Base-by-base conservation (phyloP, 2,888 invertebrate species). In the Drosophila rellima region DNA sequence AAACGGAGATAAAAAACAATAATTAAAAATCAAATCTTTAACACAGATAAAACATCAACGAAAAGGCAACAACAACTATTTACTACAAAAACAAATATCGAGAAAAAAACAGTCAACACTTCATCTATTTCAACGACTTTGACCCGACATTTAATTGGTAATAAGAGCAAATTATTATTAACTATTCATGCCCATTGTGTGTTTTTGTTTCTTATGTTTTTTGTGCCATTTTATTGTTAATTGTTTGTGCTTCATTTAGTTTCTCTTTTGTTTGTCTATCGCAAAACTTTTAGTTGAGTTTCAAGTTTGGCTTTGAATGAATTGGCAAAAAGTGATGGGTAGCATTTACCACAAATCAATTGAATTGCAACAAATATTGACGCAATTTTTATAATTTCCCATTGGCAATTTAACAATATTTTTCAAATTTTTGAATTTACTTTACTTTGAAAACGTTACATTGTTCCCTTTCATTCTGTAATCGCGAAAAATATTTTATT, bases 131-230 rank as follows among this genome's bases (percentile, higher is more conserved):
- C 78, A 82, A 79, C 82, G 82, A 82, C 86, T 88, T 78, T 88
- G 89, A 86, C 87, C 79, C 83, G 80, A 80, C 87, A 89, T 74
- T 82, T 88, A 81, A 88, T 88, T 88, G 88, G 88, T 88, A 86
- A 86, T 84, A 81, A 84, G 83, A 87, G 85, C 80, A 82, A 81
- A 83, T 78, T 83, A 80, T 85, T 82, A 75, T 82, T 78, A 87
- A 78, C 64, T 75, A 82, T 76, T 82, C 63, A 76, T 84, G 87
- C 78, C 87, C 84, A 87, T 83, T 87, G 87, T 84, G 82, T 84
- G 39, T 76, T 68, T 68, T 78, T 76, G 78, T 80, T 82, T 70
- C 73, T 71, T 67, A 82, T 76, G 60, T 73, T 74, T 45, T 81
- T 68, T 68, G 70, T 78, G 77, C 68, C 68, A 70, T 74, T 77